These are phyloP conservation scores for Batillaria attramentaria DNA, from an alignment of 1,140 invertebrate genomes.

Conservation along the genomic window DNA sequence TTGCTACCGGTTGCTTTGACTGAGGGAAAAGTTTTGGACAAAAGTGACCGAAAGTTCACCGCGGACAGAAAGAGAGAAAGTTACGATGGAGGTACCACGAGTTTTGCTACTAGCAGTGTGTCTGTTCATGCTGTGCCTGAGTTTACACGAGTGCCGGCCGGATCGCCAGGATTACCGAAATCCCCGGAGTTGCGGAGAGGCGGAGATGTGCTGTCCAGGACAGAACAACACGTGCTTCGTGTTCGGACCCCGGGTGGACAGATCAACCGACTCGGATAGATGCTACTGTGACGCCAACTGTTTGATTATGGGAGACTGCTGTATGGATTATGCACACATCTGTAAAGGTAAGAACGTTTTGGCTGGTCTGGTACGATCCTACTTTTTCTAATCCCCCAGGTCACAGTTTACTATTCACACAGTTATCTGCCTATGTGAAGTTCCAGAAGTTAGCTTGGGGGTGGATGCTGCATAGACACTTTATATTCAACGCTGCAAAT, in stretches of 20 bases:
- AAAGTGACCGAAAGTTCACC: background rate
- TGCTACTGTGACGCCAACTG: constrained; percentile 65
- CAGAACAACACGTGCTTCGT: constrained; percentile 62
- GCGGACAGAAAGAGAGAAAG: background rate
- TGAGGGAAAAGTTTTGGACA: background rate
- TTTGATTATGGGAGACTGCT: constrained; percentile 59
- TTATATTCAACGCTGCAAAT: too few relatives aligned
- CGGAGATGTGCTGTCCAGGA: constrained; percentile 56
- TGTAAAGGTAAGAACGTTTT: constrained; percentile 58
- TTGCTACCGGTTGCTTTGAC: background rate
- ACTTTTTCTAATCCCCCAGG: too few relatives aligned
- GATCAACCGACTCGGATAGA: constrained; percentile 41
- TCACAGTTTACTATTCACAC: too few relatives aligned
- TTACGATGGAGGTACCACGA: constrained; percentile 14
- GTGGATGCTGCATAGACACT: too few relatives aligned
- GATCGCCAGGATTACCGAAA: background rate
- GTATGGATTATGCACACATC: constrained; percentile 54
- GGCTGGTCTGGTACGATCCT: too few relatives aligned
- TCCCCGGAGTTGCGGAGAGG: constrained; percentile 48
- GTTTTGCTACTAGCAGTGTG: background rate
- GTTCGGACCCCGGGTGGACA: constrained; percentile 53
- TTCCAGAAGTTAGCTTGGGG: too few relatives aligned
- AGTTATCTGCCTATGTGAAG: too few relatives aligned
- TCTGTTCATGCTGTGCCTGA: constrained; percentile 14
- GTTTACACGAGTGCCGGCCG: constrained; percentile 11